Evolutionary conservation across 2,113 vertebrate species (phyloP).

Genomic region (Caloenas nicobarica): DNA sequence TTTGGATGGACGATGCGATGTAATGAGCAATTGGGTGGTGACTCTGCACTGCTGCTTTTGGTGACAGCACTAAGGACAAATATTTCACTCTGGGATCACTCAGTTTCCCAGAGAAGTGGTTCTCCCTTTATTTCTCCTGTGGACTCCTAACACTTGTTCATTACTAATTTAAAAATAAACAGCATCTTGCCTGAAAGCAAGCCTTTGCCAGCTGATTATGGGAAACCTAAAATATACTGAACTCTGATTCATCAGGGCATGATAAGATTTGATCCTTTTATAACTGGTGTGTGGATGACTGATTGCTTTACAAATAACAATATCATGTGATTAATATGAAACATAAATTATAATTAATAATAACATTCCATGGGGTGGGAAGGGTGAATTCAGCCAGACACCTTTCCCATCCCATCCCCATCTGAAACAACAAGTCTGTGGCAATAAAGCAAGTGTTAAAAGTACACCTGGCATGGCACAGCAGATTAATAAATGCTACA

Average conservation of each 20-base stretch:
- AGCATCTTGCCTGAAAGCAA: background rate
- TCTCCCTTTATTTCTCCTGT: background rate
- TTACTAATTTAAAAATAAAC: background rate
- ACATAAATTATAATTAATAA: slow-evolving; percentile 16
- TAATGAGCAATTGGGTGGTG: background rate
- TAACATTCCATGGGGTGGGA: background rate
- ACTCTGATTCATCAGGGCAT: background rate
- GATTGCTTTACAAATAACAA: background rate
- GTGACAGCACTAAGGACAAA: background rate
- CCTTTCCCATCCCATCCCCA: background rate
- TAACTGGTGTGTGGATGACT: background rate
- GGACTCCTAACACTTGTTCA: background rate
- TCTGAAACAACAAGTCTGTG: background rate
- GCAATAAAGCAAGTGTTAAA: background rate
- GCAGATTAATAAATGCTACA: background rate
- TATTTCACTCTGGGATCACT: background rate
- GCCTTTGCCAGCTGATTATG: background rate
- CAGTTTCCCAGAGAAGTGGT: background rate
- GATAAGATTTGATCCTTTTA: slow-evolving; percentile 8
- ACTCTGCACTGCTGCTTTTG: background rate
- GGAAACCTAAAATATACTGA: background rate
- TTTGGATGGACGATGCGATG: background rate
- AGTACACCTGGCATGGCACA: background rate
- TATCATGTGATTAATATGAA: background rate
- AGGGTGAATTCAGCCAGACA: background rate